Evolutionary conservation across 2,797 vertebrate species (phyloP).

Genomic region (Champsocephalus esox): DNA sequence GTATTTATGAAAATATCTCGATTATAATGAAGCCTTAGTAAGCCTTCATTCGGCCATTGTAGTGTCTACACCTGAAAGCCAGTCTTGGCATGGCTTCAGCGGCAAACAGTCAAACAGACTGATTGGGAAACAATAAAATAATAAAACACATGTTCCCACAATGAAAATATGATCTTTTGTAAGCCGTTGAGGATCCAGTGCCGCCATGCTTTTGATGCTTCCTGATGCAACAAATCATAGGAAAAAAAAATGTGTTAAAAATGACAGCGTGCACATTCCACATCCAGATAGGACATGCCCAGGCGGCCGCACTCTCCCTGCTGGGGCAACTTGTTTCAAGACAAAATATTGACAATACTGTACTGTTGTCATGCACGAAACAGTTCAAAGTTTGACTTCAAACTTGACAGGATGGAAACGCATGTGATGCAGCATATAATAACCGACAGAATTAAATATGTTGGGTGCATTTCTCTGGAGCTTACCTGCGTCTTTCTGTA

Average conservation of each 20-base stretch:
- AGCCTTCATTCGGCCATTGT: too few relatives aligned
- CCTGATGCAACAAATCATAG: background rate
- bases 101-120: background rate
- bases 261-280: slow-evolving; percentile 66
- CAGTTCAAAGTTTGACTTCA: background rate
- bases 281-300: slow-evolving; percentile 62
- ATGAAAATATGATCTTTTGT: background rate
- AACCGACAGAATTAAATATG: background rate
- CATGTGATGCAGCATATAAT: background rate
- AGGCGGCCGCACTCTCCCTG: background rate
- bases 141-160: background rate
- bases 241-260: background rate
- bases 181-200: background rate
- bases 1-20: too few relatives aligned
- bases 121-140: background rate
- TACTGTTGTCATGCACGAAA: background rate
- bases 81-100: background rate
- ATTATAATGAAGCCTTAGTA: too few relatives aligned
- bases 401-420: background rate
- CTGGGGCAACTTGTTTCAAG: background rate
- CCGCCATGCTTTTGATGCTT: background rate
- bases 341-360: background rate
- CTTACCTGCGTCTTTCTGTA: slow-evolving; percentile 90
- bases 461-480: too few relatives aligned
- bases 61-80: background rate